Conservation (phyloP, 2,113 vertebrate genomes). For the Pycnonotus jocosus region DNA sequence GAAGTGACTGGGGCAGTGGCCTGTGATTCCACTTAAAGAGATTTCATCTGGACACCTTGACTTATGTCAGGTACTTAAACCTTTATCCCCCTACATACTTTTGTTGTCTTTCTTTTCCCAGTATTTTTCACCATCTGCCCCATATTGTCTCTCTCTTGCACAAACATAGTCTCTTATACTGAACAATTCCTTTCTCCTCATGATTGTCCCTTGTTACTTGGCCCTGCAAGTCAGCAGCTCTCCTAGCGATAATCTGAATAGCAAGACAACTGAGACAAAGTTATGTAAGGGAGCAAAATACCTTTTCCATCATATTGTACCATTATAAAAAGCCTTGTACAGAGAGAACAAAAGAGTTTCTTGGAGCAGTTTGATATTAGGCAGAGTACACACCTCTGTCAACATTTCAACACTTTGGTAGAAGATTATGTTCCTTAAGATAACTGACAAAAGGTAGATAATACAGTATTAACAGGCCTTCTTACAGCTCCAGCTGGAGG, state of each 20-base stretch:
- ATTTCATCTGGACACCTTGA: background rate
- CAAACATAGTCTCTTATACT: background rate
- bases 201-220: background rate
- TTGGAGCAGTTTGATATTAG: background rate
- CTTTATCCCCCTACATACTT: background rate
- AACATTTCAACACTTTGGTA: background rate
- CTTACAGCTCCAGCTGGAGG: background rate
- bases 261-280: background rate
- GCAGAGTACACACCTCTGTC: fast-evolving
- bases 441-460: background rate
- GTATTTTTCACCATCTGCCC: background rate
- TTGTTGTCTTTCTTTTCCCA: background rate
- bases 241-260: background rate
- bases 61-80: background rate
- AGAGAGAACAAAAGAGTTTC: background rate
- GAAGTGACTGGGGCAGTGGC: background rate
- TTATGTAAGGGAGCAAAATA: background rate
- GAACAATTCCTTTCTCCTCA: background rate
- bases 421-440: background rate
- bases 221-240: background rate
- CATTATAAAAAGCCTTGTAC: background rate
- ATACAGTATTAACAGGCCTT: background rate
- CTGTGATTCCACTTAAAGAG: background rate
- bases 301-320: background rate
- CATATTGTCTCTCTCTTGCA: background rate